Evolutionary conservation across 2,888 invertebrate genomes (phyloP), one percentile per base, ranked within the genome.

Genomic region (Odontothrips loti): DNA sequence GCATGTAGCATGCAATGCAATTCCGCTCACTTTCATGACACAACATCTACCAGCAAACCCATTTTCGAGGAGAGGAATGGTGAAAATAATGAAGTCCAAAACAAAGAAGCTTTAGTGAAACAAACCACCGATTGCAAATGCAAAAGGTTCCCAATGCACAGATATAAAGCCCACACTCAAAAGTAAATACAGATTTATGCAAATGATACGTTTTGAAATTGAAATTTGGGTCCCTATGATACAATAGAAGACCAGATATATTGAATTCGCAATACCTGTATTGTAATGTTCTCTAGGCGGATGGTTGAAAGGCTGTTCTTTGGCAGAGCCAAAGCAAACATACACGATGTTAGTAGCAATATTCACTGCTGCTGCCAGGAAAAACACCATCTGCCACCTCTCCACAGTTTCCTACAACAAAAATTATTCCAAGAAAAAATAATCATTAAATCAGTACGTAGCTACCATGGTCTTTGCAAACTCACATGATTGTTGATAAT

Each of bases 381-480:
- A 94, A 87, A 95, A 95, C 34, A 95, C 94, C 84, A 92, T 90
- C 43, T 92, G 89, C 93, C 93, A 94, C 84, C 93, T 92, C 0
- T 91, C 91, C 29, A 93, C 86, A 0, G 93, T 93, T 90, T 93
- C 92, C 93, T 93, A 86, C 51, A 87, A 88, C 82, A 83, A 81
- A 83, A 82, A 84, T 80, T 80, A n/a, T 34, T 79, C 27, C 63
- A 68, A 80, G 10, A 48, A 81, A 63, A 82, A 47, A 47, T 43
- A 68, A 80, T n/a, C n/a, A 47, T 12, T 23, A 75, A 23, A 75
- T 23, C 10, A 12, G 27, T 4, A 23, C 27, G 23, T 9, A 1
- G 20, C 23, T 23, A 51, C 11, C 1, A 51, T 51, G 51, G 51
- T 20, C 51, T 82, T 80, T 86, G 86, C n/a, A 81, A 84, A 86